phyloP scores from a whole-genome alignment of 2,888 invertebrate genomes.

The Heteropelma amictum region DNA sequence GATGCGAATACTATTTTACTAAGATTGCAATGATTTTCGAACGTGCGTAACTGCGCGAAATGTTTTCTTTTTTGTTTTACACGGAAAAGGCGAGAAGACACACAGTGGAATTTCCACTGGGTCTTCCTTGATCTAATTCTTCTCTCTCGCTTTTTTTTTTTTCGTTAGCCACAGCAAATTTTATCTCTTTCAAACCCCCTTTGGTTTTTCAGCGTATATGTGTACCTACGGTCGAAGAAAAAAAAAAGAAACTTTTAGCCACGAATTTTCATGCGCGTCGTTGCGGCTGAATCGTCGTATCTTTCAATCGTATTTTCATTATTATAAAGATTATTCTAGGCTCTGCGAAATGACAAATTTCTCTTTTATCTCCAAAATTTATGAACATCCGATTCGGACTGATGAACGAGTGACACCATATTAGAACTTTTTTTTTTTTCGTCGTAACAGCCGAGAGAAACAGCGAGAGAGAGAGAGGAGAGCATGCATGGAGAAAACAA shows the following conservation, averaged over 20 bases:
- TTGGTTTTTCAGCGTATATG: neutral
- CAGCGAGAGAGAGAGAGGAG: neutral
- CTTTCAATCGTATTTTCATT: slow-evolving; percentile 74
- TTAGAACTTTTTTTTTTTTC: slow-evolving; percentile 67
- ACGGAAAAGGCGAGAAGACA: slow-evolving; percentile 24
- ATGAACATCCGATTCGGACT: slow-evolving; percentile 65
- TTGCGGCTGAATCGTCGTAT: slow-evolving; percentile 55
- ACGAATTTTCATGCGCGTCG: slow-evolving; percentile 58
- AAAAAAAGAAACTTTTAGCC: slow-evolving; percentile 11
- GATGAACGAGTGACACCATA: slow-evolving; percentile 71
- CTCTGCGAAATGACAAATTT: slow-evolving; percentile 26
- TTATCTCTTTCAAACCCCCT: neutral
- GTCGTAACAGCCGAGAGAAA: neutral
- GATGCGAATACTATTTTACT: no score
- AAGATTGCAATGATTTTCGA: no score
- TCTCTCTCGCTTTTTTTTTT: neutral
- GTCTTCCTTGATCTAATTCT: slow-evolving; percentile 19
- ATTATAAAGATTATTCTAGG: slow-evolving; percentile 58
- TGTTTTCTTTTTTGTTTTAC: no score
- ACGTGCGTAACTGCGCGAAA: no score
- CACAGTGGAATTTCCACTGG: slow-evolving; percentile 45
- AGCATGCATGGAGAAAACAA: no score
- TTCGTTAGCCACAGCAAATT: slow-evolving; percentile 32
- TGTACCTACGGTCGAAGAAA: neutral
- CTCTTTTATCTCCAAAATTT: slow-evolving; percentile 64